A percentile compares a stretch with the other conserved stretches of the same genome.
Evolutionary conservation across 2,888 invertebrate genomes (phyloP).

Genomic region (Anorthoa munda): DNA sequence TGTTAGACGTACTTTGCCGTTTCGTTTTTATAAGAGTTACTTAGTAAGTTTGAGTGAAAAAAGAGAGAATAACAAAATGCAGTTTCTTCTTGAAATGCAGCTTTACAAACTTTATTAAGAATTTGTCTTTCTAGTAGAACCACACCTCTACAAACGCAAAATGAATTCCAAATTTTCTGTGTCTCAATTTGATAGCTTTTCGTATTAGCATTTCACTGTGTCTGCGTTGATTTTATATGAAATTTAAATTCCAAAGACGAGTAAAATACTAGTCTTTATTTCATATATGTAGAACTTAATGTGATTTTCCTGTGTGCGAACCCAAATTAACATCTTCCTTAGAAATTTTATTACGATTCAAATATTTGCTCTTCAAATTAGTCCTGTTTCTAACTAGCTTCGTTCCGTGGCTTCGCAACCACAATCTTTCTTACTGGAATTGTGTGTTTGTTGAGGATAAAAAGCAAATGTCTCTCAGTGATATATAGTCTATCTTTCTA

Average conservation of each 20-base stretch:
- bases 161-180: slow-evolving; percentile 69
- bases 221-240: slow-evolving; percentile 72
- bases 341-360: slow-evolving; percentile 9
- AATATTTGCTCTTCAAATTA: slow-evolving; percentile 30
- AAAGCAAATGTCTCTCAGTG: no score
- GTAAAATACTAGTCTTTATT: slow-evolving; percentile 45
- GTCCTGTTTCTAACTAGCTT: background rate
- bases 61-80: no score
- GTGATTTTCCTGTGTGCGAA: slow-evolving; percentile 9
- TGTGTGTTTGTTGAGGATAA: background rate
- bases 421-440: background rate
- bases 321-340: slow-evolving; percentile 28
- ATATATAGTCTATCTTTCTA: no score
- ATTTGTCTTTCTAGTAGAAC: slow-evolving; percentile 30
- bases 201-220: slow-evolving; percentile 69
- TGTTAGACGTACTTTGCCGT: no score
- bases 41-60: no score
- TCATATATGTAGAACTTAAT: slow-evolving; percentile 19
- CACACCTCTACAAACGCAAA: slow-evolving; percentile 52
- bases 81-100: no score
- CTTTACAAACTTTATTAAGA: background rate
- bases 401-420: background rate
- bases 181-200: slow-evolving; percentile 68
- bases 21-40: no score
- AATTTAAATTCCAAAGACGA: slow-evolving; percentile 68